Base-by-base conservation (phyloP, 2,888 invertebrate genomes). In the Machimus atricapillus region DNA sequence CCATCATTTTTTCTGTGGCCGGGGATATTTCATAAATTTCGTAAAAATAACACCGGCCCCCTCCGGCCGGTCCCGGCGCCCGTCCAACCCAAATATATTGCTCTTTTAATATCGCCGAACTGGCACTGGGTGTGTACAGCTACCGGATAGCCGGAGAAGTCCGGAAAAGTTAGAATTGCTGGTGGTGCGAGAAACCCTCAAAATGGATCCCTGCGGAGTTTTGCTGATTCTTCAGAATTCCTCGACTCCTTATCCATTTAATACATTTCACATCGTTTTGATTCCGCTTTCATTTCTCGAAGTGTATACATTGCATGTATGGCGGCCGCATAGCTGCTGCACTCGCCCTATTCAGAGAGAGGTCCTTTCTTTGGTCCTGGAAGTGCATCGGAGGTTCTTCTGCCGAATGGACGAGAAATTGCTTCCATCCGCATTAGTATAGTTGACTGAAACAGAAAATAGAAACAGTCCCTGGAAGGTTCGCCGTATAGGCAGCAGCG, bases 41-140 rank as follows among this genome's bases (percentile, higher is more conserved):
- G 56, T 86, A 77, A 77, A 86, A 86, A 86, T 77, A 86, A 77
- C 86, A 77, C 77, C 52, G 52, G 76, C 77, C 86, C 56, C 23
- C 34, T 77, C 23, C 14, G 37, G 34, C 34, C 23, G 76, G 82
- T 27, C 1, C 31, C 19, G 56, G 23, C 74, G 52, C 37, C 74
- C 77, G 52, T 37, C 31, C 77, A 76, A 86, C 86, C 86, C 37
- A 76, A 86, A 86, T 76, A 86, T 86, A 86, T 86, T 86, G 86
- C 86, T 86, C 86, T 86, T 86, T 86, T 86, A 86, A 86, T 86
- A 86, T 86, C 77, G 77, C 77, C 86, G 76, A 86, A 77, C 76
- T 86, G 86, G 56, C 40, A 73, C 14, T 73, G 74, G 85, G 83
- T 85, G 74, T 74, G 85, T 85, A 46, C 52, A 46, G 46, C 85